Conservation (phyloP, 2,888 invertebrate species). For the Meganola albula region DNA sequence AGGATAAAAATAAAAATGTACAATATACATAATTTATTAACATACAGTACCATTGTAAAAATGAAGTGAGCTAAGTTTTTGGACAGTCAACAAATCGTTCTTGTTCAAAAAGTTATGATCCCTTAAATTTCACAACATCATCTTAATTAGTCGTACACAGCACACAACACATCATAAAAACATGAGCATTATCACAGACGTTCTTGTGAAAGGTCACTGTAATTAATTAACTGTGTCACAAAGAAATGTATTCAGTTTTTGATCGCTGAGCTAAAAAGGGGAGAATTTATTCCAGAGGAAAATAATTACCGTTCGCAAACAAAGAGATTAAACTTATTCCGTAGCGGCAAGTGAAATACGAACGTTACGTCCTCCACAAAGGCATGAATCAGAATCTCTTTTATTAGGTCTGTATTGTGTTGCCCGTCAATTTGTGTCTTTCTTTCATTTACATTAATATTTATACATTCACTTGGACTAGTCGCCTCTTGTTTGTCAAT, state of each 20-base stretch:
- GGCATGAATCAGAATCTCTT: constrained; percentile 39
- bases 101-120: no score
- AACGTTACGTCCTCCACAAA: constrained; percentile 39
- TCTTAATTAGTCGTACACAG: not conserved
- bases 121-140: no score
- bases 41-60: no score
- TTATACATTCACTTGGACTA: no score
- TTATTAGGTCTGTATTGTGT: constrained; percentile 35
- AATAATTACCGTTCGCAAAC: constrained; percentile 40
- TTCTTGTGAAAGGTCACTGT: constrained; percentile 17
- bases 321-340: constrained; percentile 39
- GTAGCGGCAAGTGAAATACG: constrained; percentile 37
- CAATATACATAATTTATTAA: no score
- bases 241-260: constrained; percentile 35
- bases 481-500: no score
- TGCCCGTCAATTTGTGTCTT: constrained; percentile 36
- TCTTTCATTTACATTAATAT: constrained; percentile 32
- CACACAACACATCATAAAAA: constrained; percentile 8
- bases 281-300: constrained; percentile 32
- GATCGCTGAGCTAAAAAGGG: constrained; percentile 31
- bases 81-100: no score
- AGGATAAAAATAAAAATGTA: no score
- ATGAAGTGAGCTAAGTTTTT: no score
- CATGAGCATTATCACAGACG: constrained; percentile 11
- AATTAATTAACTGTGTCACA: constrained; percentile 31